phyloP scores from a whole-genome alignment of 2,113 vertebrate species.

The Talpa occidentalis region DNA sequence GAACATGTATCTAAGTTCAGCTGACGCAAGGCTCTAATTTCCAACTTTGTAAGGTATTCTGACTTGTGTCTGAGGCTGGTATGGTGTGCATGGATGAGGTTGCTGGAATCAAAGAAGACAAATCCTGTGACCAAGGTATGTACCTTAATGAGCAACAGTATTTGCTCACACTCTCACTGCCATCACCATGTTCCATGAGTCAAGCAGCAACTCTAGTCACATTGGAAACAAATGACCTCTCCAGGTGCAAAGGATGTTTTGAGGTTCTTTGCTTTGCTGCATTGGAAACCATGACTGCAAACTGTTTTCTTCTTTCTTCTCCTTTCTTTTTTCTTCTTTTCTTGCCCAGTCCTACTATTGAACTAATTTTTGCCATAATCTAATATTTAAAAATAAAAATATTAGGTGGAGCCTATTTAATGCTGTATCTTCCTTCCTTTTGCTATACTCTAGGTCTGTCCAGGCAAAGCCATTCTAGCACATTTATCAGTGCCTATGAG shows the following conservation, averaged over 20 bases:
- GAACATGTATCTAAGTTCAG: neutral
- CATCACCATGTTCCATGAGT: neutral
- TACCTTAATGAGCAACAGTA: neutral
- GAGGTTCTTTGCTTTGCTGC: neutral
- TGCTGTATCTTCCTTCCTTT: neutral
- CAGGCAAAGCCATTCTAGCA: neutral
- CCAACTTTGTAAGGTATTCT: neutral
- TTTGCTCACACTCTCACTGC: neutral
- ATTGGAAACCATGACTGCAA: conserved; percentile 28
- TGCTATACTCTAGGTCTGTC: neutral
- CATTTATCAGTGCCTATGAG: neutral
- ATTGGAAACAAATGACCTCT: neutral
- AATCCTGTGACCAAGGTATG: neutral
- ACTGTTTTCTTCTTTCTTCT: neutral
- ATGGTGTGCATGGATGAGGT: neutral
- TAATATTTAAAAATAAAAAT: neutral
- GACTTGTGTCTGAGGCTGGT: neutral
- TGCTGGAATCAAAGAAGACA: neutral
- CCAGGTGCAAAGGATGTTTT: neutral
- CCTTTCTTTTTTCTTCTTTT: conserved; percentile 32
- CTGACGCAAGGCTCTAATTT: conserved; percentile 15
- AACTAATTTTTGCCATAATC: conserved; percentile 41
- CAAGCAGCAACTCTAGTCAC: neutral
- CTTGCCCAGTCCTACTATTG: neutral
- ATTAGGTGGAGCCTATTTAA: neutral